Base-by-base conservation (phyloP, 1,140 invertebrate species). In the Rhopalosiphum padi region DNA sequence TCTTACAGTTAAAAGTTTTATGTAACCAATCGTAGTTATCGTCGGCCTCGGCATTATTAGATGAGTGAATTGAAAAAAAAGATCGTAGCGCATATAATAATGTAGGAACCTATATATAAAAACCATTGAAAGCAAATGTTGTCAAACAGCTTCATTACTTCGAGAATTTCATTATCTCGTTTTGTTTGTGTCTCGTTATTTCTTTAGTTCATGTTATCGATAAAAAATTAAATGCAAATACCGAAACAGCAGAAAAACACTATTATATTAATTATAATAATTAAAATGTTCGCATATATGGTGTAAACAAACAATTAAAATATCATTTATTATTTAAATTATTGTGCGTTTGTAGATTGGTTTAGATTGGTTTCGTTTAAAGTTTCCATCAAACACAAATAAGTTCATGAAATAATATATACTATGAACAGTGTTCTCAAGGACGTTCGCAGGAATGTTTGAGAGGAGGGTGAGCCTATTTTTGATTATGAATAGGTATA, bases 141-240 rank as follows among this genome's bases (percentile, higher is more conserved):
- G n/a, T 35, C 60, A 77, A 77, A 77, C 60, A 77, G n/a, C 60
- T 77, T 77, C 60, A 77, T 77, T 77, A 77, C 30, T 77, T 77
- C 60, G n/a, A 15, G 60, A 77, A 77, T 77, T 77, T 77, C 60
- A n/a, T 77, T 77, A 77, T 77, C 60, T 77, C 15, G 60, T n/a
- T 77, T 77, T 30, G 60, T 77, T 77, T 77, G 60, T n/a, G 60
- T 77, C 60, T 77, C 30, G 30, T 77, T 77, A 77, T 77, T 77
- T n/a, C n/a, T 77, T n/a, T 18, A n/a, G 30, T n/a, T 77, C 30
- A 77, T n/a, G 60, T 11, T 77, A n/a, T 77, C 60, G 60, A 77
- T 77, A 77, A 35, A 77, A 77, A 77, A n/a, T 51, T 77, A 77
- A 77, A 77, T 77, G 60, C 60, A 77, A 77, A 77, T 77, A 77